Base-by-base conservation (phyloP, 2,113 vertebrate species). In the Theristicus caerulescens region DNA sequence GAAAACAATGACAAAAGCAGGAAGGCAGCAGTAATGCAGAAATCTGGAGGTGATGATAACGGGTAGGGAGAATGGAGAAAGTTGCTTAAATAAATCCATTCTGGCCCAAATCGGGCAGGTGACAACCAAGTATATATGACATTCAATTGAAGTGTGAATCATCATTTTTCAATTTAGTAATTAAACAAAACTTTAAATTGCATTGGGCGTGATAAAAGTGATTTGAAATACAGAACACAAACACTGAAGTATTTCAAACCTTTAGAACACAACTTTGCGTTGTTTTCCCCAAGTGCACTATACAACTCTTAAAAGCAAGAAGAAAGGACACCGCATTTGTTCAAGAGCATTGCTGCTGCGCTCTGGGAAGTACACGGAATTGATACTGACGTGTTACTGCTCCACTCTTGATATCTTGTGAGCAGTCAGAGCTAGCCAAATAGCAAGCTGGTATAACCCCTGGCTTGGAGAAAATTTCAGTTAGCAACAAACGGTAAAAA, bases 1-100 rank as follows among this genome's bases (percentile, higher is more conserved):
- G 94, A 89, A 92, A 96, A 94, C 66, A 91, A 86, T 80, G 84
- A 95, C 94, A 97, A 96, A 97, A 97, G 91, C 86, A 94, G 94
- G 93, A 97, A 96, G 83, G 81, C 89, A 95, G 82, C 77, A 85
- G 61, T 71, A 91, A 89, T 64, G 57, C 69, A 96, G 58, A 94
- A 87, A 91, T 88, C 78, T 95, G 94, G 88, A 91, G n/a, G 51
- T 65, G n/a, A 86, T 89, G 91, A 94, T 85, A 94, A 91, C 87
- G 77, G 32, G 49, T 32, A 69, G 6, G 40, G 69, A 94, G 40
- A 95, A 94, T 46, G 44, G 67, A 91, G 65, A 81, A 95, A 89
- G 66, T 71, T 93, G 71, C 59, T 91, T n/a, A 93, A 77, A 93
- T 65, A 96, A 88, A 96, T 58, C 32, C 32, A 61, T 74, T 78